phyloP scores from a whole-genome alignment of 1,140 invertebrate genomes.

The Lerema accius region DNA sequence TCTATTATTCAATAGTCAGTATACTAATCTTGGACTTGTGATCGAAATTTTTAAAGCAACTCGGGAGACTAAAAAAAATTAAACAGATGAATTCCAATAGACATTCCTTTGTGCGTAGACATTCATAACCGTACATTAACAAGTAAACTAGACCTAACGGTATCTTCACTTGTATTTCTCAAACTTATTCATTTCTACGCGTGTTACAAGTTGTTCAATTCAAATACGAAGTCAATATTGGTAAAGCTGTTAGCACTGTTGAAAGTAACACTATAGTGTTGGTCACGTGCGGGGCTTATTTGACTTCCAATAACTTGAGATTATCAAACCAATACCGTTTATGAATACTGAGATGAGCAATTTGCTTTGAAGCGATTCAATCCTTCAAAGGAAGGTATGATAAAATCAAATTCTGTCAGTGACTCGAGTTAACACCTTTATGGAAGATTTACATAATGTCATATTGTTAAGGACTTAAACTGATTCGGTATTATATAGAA shows the following conservation, averaged over 20 bases:
- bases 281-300: constrained; percentile 23
- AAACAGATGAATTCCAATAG: not conserved
- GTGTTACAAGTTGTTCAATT: constrained; percentile 17
- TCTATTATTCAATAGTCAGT: too few relatives aligned
- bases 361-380: constrained; percentile 12
- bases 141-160: constrained; percentile 12
- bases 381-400: not conserved
- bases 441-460: not conserved
- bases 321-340: constrained; percentile 22
- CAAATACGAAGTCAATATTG: constrained; percentile 29
- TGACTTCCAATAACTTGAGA: constrained; percentile 24
- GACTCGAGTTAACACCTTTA: not conserved
- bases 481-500: too few relatives aligned
- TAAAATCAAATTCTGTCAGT: not conserved
- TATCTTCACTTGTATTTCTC: not conserved
- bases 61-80: too few relatives aligned
- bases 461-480: not conserved
- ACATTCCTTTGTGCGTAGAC: not conserved
- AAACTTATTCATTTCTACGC: constrained; percentile 15
- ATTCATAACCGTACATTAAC: not conserved
- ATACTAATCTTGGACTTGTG: too few relatives aligned
- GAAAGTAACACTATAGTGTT: constrained; percentile 28
- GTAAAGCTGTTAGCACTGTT: constrained; percentile 29
- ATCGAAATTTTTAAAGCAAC: too few relatives aligned
- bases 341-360: constrained; percentile 19